Percentiles rank a stretch among this genome's conserved stretches.
phyloP scores from a whole-genome alignment of 2,888 invertebrate genomes.

The Cheilosia vulpina region DNA sequence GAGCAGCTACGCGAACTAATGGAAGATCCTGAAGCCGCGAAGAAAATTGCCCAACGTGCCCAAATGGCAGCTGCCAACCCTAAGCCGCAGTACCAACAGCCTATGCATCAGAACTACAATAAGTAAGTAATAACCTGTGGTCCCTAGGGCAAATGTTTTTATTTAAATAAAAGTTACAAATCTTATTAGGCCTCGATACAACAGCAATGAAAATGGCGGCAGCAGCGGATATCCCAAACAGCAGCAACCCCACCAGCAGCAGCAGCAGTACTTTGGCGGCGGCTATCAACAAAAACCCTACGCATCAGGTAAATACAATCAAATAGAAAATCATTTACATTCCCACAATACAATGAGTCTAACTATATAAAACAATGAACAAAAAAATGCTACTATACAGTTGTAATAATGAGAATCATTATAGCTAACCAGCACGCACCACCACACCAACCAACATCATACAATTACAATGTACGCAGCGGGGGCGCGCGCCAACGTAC shows the following conservation, averaged over 20 bases:
- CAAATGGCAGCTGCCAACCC: constrained; percentile 74
- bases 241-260: constrained; percentile 46
- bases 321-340: background rate
- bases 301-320: constrained; percentile 53
- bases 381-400: background rate
- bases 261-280: constrained; percentile 55
- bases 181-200: constrained; percentile 60
- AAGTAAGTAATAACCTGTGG: constrained; percentile 59
- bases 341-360: background rate
- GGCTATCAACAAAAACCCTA: constrained; percentile 66
- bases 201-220: constrained; percentile 57
- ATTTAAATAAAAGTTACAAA: constrained; percentile 70
- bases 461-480: constrained; percentile 68
- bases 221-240: constrained; percentile 63
- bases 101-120: constrained; percentile 69
- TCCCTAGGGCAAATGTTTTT: constrained; percentile 58
- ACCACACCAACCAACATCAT: constrained; percentile 50
- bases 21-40: constrained; percentile 82
- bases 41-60: constrained; percentile 81
- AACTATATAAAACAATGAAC: background rate
- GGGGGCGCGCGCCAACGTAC: constrained; percentile 80
- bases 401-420: constrained; percentile 38
- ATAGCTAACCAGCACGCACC: constrained; percentile 55
- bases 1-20: constrained; percentile 92
- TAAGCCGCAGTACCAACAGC: constrained; percentile 78